Conservation (phyloP, 2,113 vertebrate genomes). For the Callaeas wilsoni region DNA sequence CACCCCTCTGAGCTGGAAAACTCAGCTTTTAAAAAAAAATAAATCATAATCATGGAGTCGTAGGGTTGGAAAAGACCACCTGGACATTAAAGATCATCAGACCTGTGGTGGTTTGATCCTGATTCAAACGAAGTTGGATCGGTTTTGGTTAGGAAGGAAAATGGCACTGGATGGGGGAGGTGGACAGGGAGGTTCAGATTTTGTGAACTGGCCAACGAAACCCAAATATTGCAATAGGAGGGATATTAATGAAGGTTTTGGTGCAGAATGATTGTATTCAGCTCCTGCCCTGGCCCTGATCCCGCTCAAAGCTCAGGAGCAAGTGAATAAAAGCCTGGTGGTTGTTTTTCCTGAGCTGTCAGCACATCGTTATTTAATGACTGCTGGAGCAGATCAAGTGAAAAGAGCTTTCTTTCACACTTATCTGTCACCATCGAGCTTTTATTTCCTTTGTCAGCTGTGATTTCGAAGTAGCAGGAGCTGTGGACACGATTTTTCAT, state of each 20-base stretch:
- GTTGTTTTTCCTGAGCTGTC: constrained; percentile 1
- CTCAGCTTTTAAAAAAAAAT: neutral
- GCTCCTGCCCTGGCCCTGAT: neutral
- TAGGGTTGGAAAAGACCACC: neutral
- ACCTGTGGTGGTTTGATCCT: neutral
- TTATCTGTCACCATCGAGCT: neutral
- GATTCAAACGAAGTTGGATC: neutral
- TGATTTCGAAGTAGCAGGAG: neutral
- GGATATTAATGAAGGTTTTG: neutral
- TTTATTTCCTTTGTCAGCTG: constrained; percentile 49
- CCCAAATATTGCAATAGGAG: neutral
- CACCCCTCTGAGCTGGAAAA: neutral
- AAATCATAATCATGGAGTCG: neutral
- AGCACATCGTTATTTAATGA: constrained; percentile 44
- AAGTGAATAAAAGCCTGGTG: neutral
- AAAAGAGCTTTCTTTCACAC: constrained; percentile 16
- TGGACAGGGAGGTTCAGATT: neutral
- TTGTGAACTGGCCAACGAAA: neutral
- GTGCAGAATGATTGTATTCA: neutral
- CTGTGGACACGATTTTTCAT: neutral
- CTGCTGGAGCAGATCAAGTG: constrained; percentile 42
- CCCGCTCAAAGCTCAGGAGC: neutral
- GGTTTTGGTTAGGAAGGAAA: neutral
- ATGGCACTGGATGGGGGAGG: neutral
- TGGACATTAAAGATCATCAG: neutral